phyloP scores from a whole-genome alignment of 2,797 vertebrate species.

The Xenentodon cancila region DNA sequence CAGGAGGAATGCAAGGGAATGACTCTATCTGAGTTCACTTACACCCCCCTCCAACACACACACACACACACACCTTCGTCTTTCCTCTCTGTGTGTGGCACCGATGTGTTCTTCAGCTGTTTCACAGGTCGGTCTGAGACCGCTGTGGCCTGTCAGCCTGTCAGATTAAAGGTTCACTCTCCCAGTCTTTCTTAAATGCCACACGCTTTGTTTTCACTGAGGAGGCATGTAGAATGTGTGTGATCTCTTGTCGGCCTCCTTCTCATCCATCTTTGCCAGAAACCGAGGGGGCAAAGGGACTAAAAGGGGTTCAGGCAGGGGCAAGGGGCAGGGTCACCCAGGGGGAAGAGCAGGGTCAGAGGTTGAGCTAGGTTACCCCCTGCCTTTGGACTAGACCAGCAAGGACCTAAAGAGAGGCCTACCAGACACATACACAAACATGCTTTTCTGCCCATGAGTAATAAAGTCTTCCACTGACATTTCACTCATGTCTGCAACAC shows the following conservation, averaged over 20 bases:
- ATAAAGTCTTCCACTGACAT: constrained; percentile 79
- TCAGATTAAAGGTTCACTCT: constrained; percentile 73
- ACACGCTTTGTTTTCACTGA: constrained; percentile 79
- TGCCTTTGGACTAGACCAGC: constrained; percentile 46
- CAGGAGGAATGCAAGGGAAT: constrained; percentile 65
- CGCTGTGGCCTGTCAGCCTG: constrained; percentile 70
- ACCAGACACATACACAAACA: constrained; percentile 35
- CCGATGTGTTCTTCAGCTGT: constrained; percentile 56
- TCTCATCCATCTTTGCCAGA: constrained; percentile 79
- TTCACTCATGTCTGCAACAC: constrained; percentile 79
- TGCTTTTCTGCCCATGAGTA: constrained; percentile 60
- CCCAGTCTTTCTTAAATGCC: constrained; percentile 71
- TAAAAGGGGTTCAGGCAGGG: constrained; percentile 70
- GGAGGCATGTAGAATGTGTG: constrained; percentile 77
- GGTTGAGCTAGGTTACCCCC: constrained; percentile 75
- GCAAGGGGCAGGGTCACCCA: constrained; percentile 74
- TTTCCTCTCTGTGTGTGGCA: constrained; percentile 69
- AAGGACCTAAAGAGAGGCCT: constrained; percentile 46
- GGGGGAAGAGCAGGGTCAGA: constrained; percentile 74
- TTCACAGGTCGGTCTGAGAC: constrained; percentile 66
- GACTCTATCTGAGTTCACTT: constrained; percentile 57
- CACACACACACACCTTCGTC: no score
- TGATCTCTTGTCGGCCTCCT: constrained; percentile 76
- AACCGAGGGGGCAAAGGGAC: constrained; percentile 59
- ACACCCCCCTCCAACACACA: no score